Evolutionary conservation across 2,797 vertebrate species (phyloP).

Genomic region (Ceyx erithaca): DNA sequence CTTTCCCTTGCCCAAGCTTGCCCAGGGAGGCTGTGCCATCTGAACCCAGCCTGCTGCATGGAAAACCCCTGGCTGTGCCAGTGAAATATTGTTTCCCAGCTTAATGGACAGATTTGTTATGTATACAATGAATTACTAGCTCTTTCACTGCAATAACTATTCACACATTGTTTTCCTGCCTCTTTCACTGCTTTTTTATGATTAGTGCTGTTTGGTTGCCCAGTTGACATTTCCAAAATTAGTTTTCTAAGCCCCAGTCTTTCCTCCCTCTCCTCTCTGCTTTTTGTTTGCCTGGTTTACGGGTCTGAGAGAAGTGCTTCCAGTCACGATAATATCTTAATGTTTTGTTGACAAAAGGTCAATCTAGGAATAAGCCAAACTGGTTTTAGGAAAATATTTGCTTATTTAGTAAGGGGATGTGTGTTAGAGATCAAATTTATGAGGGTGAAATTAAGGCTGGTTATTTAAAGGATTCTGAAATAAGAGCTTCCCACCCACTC

Average conservation of each 20-base stretch:
- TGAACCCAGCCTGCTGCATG: not conserved
- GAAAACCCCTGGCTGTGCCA: not conserved
- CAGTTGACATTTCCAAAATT: slow-evolving; percentile 49
- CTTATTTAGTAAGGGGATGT: slow-evolving; percentile 61
- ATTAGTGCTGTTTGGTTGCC: slow-evolving; percentile 46
- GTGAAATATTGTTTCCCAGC: slow-evolving; percentile 9
- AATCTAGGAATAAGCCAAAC: slow-evolving; percentile 55
- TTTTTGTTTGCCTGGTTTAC: slow-evolving; percentile 43
- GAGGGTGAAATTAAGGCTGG: slow-evolving; percentile 56
- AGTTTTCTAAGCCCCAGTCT: slow-evolving; percentile 17
- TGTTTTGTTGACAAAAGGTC: slow-evolving; percentile 66
- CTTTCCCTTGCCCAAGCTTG: fast-evolving
- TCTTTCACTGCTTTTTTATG: slow-evolving; percentile 36
- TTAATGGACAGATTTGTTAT: slow-evolving; percentile 16
- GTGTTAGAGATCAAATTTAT: slow-evolving; percentile 64
- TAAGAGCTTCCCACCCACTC: slow-evolving; percentile 66
- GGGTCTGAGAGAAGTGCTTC: slow-evolving; percentile 38
- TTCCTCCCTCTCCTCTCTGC: not conserved
- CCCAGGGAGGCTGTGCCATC: not conserved
- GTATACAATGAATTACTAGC: slow-evolving; percentile 30
- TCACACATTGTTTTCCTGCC: slow-evolving; percentile 38
- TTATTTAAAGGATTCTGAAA: slow-evolving; percentile 69
- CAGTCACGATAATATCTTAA: slow-evolving; percentile 47
- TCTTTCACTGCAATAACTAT: slow-evolving; percentile 27
- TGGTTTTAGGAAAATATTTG: slow-evolving; percentile 62